A percentile compares a stretch with the other conserved stretches of the same genome.
Evolutionary conservation across 2,888 invertebrate species (phyloP).

Genomic region (Syritta pipiens): DNA sequence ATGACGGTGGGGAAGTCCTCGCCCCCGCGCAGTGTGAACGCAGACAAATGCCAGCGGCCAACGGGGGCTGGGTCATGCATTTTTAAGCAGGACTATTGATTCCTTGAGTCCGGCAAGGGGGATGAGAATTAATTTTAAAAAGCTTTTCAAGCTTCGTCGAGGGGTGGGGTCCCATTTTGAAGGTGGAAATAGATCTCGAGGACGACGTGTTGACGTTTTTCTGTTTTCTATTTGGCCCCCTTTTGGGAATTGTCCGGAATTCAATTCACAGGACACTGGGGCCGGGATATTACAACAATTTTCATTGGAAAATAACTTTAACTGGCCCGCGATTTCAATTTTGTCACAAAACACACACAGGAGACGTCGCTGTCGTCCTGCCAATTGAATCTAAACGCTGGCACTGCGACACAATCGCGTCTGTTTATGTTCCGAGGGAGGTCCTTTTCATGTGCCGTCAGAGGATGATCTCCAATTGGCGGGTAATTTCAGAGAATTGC

Average conservation of each 20-base stretch:
- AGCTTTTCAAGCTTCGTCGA: no score
- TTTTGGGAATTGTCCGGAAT: neutral
- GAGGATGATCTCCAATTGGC: slow-evolving; percentile 50
- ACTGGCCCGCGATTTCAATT: slow-evolving; percentile 1
- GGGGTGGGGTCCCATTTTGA: no score
- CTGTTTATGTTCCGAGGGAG: slow-evolving; percentile 4
- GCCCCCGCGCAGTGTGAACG: neutral
- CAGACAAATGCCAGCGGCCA: slow-evolving; percentile 8
- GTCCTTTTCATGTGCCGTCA: no score
- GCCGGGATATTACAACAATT: neutral
- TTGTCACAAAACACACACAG: no score
- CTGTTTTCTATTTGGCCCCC: no score
- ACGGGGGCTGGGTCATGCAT: slow-evolving; percentile 21
- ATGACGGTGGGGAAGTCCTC: no score
- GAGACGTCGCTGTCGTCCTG: no score
- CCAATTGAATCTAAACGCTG: slow-evolving; percentile 9
- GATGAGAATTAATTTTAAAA: slow-evolving; percentile 1
- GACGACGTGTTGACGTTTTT: no score
- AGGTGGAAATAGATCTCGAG: no score
- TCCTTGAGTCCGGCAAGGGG: neutral
- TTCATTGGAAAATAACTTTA: neutral
- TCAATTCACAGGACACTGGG: neutral
- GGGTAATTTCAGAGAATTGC: slow-evolving; percentile 36
- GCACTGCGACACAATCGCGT: no score
- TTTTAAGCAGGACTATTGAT: slow-evolving; percentile 41